Base-by-base conservation (phyloP, 2,797 vertebrate genomes). In the Clamator glandarius region DNA sequence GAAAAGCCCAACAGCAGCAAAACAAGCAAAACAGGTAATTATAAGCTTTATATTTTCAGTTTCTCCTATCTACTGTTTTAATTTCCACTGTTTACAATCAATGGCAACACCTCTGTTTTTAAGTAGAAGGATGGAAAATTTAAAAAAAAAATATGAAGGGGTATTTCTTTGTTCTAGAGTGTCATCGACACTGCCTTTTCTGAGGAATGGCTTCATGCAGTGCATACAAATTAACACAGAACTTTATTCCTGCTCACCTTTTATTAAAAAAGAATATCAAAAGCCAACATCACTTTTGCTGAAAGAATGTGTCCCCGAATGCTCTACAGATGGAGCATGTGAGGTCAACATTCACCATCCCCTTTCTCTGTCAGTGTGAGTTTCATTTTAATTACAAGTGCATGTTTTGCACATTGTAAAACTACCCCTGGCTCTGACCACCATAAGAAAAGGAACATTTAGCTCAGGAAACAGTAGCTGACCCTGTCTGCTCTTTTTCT, bases 401-500 rank as follows among this genome's bases (percentile, higher is more conserved):
- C 83, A 93, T 92, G 93, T 95, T 92, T 95, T 95, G 92, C 96
- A 97, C 92, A 92, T 96, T 93, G 94, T 95, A 96, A 92, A 78
- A 86, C 77, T 92, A 95, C 68, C 73, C 58, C 77, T 93, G 91
- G 93, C 89, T 93, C 96, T 87, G 87, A 96, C 93, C 91, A 92
- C 96, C 91, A 7, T 83, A 94, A 97, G 95, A 97, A 98, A 97
- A 97, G 88, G 89, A 97, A 90, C 93, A 87, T 96, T 97, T 96
- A 97, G 96, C 95, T 96, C 96, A 97, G 98, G 97, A 98, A 98
- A 98, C 97, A 89, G 98, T 97, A 96, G 95, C 96, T 98, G 98
- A 98, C 98, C 98, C 96, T 73, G 91, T 92, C 87, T 96, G 96
- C 97, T 97, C 96, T 95, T 97, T 96, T 89, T 96, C 91, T 93